Base-by-base conservation (phyloP, 2,113 vertebrate genomes). In the Columbina picui region DNA sequence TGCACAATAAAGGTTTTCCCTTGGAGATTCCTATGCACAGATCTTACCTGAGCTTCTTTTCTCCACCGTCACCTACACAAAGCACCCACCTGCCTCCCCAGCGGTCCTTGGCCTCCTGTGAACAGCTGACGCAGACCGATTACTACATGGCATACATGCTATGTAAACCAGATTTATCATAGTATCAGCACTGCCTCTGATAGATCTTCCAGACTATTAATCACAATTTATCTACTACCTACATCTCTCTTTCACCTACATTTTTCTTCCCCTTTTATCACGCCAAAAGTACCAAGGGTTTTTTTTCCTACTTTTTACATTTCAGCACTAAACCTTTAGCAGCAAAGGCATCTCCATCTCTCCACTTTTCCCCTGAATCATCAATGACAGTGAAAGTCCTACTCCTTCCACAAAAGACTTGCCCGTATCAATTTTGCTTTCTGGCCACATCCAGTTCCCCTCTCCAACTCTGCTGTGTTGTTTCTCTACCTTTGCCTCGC, bases 1-100 rank as follows among this genome's bases (percentile, higher is more conserved):
- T 67, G 50, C 6, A 2, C 73, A 49, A 59, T 10, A 43, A 53
- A 77, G 47, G 17, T 20, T 65, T 53, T 81, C 43, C 11, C 9
- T 1, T 7, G 9, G 57, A 32, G 19, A 77, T 60, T n/a, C 14
- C 45, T n/a, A 12, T 4, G 15, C 7, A 15, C 5, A 4, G 1
- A 56, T 19, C 50, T 64, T n/a, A 25, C 12, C 60, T 32, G 60
- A 84, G 38, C 64, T 19, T 23, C 29, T 73, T n/a, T n/a, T 41
- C 32, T 55, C 75, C 73, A 36, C 84, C 34, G 14, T 22, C 47
- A 7, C 84, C 55, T 15, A 18, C 29, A 32, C 13, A 47, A 64
- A 88, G 16, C 22, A n/a, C 5, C 52, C 47, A 50, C 12, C 34
- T 63, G n/a, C 5, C 27, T 19, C 55, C n/a, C 27, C 18, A 39